A percentile compares a stretch with the other conserved stretches of the same genome.
phyloP scores from a whole-genome alignment of 2,888 invertebrate genomes.

The Polymixis lichenea region DNA sequence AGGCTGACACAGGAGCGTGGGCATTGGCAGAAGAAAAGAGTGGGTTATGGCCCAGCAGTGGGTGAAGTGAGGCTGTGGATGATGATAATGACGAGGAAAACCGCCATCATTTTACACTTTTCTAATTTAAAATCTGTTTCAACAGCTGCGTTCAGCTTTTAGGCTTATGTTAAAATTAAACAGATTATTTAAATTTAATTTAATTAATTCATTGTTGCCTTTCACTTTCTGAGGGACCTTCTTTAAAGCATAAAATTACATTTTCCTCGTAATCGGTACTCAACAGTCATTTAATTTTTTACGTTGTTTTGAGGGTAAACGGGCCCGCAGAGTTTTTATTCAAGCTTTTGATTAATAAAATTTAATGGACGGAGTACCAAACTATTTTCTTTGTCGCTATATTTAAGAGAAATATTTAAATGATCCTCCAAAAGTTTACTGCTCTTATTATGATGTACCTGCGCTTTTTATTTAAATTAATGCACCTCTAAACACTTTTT shows the following conservation, averaged over 20 bases:
- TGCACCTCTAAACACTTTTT: too few relatives aligned
- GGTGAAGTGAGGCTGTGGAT: too few relatives aligned
- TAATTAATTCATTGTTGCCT: constrained; percentile 64
- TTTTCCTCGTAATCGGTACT: constrained; percentile 45
- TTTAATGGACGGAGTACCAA: background rate
- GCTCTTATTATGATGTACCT: background rate
- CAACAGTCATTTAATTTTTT: constrained; percentile 35
- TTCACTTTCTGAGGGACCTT: constrained; percentile 39
- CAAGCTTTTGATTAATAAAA: background rate
- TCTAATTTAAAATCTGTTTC: constrained; percentile 52
- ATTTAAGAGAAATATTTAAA: too few relatives aligned
- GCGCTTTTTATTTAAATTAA: too few relatives aligned
- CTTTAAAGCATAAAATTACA: constrained; percentile 47
- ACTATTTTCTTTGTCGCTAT: background rate
- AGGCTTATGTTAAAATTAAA: constrained; percentile 59
- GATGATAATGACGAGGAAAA: background rate
- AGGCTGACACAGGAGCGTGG: too few relatives aligned
- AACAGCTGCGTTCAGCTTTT: constrained; percentile 64
- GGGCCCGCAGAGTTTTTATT: constrained; percentile 14
- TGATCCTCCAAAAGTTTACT: background rate
- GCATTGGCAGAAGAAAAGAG: too few relatives aligned
- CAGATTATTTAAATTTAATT: constrained; percentile 65
- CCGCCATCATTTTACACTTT: constrained; percentile 22
- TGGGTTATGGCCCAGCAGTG: too few relatives aligned
- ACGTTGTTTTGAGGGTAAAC: constrained; percentile 23